Evolutionary conservation across 2,797 vertebrate species (phyloP).

Genomic region (Emys orbicularis): DNA sequence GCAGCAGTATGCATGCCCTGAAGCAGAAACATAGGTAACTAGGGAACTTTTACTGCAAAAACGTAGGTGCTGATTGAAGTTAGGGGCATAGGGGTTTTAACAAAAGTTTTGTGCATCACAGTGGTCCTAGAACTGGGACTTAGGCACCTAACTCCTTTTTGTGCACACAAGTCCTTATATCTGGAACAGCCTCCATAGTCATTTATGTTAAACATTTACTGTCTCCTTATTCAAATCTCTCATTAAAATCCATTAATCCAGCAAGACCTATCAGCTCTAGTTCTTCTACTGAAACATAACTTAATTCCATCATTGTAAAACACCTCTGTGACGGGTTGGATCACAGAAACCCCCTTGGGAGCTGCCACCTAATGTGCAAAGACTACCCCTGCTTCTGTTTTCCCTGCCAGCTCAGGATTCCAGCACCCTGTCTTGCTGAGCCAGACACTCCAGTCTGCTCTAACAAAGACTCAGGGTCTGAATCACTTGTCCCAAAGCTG

Average conservation of each 20-base stretch:
- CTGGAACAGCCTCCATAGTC: background rate
- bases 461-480: too few species aligned
- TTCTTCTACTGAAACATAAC: background rate
- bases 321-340: too few species aligned
- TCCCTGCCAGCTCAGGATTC: too few species aligned
- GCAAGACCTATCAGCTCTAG: background rate
- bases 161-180: constrained; percentile 34
- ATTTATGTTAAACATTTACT: constrained; percentile 42
- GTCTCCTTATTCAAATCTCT: background rate
- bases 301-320: background rate
- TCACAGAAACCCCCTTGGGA: too few species aligned
- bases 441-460: too few species aligned
- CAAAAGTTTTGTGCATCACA: background rate
- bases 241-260: background rate
- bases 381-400: too few species aligned
- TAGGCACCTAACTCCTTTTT: background rate
- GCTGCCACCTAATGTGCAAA: too few species aligned
- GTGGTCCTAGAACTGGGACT: background rate
- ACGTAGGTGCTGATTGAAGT: background rate
- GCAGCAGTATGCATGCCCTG: background rate
- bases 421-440: too few species aligned
- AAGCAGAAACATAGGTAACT: background rate
- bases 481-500: too few species aligned
- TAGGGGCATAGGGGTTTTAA: background rate
- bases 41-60: background rate